Evolutionary conservation across 2,888 invertebrate genomes (phyloP), one percentile per base, ranked within the genome.

Genomic region (Xestobium rufovillosum): DNA sequence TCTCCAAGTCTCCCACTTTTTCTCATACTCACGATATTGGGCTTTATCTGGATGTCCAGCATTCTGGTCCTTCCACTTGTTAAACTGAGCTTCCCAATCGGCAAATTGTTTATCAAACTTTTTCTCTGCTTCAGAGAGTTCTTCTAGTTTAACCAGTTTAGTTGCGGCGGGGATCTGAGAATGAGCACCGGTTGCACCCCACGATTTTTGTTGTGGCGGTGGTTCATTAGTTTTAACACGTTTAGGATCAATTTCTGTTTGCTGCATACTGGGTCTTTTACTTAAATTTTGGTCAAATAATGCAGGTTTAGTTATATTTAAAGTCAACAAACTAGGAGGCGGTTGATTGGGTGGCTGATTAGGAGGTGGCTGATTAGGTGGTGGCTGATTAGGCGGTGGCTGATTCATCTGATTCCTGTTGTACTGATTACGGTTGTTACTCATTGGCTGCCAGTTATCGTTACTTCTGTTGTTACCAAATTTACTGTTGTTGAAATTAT

Each of bases 81-180:
- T 80, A 61, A 91, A 92, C 61, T 92, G 87, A 49, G 84, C 77
- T 65, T 91, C 90, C 92, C 92, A 94, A 56, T 87, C 82, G 53
- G 79, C 76, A 60, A 92, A 92, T 62, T 92, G 87, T 43, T 81
- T 78, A 58, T 89, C 87, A 66, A 94, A 94, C 40, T 81, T 79
- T 60, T 79, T 80, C 63, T 91, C 89, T 52, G 88, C 86, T 49
- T 75, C 73, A 1, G 72, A 69, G 26, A 72, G 44, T 41, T 63
- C 63, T 39, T 66, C 65, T n/a, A 49, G 39, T 16, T 50, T 53
- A n/a, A n/a, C n/a, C n/a, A n/a, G n/a, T n/a, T n/a, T n/a, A n/a
- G n/a, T n/a, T n/a, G n/a, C n/a, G n/a, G n/a, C n/a, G n/a, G n/a
- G n/a, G n/a, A n/a, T n/a, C n/a, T n/a, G n/a, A n/a, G n/a, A n/a